Base-by-base conservation (phyloP, 2,113 vertebrate species). In the Neogale vison region DNA sequence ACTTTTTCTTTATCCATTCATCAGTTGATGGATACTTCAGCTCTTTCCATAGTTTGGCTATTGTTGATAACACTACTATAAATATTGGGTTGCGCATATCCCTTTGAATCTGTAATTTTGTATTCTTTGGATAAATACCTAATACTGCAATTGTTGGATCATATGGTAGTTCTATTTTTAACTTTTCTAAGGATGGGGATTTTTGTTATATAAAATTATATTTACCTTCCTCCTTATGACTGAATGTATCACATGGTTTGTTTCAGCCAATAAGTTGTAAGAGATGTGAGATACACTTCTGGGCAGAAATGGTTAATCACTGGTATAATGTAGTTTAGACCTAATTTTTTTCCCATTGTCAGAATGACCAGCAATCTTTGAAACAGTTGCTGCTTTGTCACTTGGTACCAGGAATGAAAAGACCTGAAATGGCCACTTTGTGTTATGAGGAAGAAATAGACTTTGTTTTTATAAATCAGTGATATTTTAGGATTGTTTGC, bases 401-500 rank as follows among this genome's bases (percentile, higher is more conserved):
- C 2, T 8, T 55, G 42, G 29, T 12, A 87, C 15, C 14, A 31
- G 63, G 23, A 74, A 34, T 76, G 10, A 92, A 21, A 72, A 89
- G 42, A 59, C 24, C 39, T 20, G 23, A 52, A 84, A 55, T 3
- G 18, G 31, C 67, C 65, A n/a, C 24, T 21, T 61, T 17, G 11
- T n/a, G 20, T 12, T 47, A 29, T 63, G 36, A 91, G 39, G 31
- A 13, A 74, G 74, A 90, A 88, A 45, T 8, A 85, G 34, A 36
- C 20, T 87, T 57, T 59, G 29, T 26, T 65, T 96, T 83, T 52
- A 21, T 57, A 83, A 91, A 55, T 96, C 47, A 81, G 23, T 61
- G 50, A 90, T 57, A 93, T 71, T 97, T 95, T 4, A 57, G 80
- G 13, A 45, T 85, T 65, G 14, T 85, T 93, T 90, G 17, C 92